Evolutionary conservation across 2,113 vertebrate species (phyloP).

Genomic region (Parotia lawesii): DNA sequence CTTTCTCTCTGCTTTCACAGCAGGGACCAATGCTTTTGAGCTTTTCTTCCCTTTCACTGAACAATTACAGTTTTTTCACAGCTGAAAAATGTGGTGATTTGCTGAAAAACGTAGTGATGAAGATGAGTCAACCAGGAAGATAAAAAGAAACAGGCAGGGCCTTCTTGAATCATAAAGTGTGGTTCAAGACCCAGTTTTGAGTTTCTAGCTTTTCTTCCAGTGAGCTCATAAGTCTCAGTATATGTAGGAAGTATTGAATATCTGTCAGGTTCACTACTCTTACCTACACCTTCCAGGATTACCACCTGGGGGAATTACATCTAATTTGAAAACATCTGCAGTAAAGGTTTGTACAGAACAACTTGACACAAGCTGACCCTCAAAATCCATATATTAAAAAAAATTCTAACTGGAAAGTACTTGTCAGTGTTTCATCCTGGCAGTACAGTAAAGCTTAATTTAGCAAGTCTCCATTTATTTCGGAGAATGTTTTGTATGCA

Average conservation of each 20-base stretch:
- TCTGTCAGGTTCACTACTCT: not conserved
- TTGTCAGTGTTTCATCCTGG: not conserved
- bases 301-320: not conserved
- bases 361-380: not conserved
- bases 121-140: not conserved
- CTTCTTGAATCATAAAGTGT: not conserved
- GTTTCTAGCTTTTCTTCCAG: not conserved
- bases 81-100: not conserved
- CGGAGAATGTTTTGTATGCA: not conserved
- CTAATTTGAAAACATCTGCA: not conserved
- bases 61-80: not conserved
- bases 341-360: not conserved
- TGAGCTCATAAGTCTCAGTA: not conserved
- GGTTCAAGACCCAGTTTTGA: not conserved
- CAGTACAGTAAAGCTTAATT: not conserved
- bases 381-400: not conserved
- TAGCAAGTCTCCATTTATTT: not conserved
- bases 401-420: not conserved
- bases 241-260: not conserved
- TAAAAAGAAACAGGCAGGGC: not conserved
- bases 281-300: not conserved
- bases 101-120: not conserved
- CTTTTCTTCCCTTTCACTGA: not conserved
- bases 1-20: not conserved
- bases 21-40: not conserved